phyloP scores from a whole-genome alignment of 2,888 invertebrate species.

The Xylocampa areola region DNA sequence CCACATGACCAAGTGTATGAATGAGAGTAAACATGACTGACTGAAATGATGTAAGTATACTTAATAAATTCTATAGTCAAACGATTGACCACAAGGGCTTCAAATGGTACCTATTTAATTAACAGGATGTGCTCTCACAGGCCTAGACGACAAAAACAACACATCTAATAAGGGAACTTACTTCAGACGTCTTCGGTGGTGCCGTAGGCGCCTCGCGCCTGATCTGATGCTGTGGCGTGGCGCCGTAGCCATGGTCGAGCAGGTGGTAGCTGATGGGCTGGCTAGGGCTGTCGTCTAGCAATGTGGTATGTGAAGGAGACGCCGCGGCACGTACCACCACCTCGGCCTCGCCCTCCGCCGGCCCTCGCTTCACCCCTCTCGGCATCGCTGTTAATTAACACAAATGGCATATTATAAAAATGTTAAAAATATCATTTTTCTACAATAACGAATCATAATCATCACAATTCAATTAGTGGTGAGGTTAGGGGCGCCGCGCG shows the following conservation, averaged over 20 bases:
- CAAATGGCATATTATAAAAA: conserved; percentile 59
- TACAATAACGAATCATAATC: conserved; percentile 66
- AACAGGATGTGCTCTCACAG: not conserved
- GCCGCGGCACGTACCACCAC: conserved; percentile 87
- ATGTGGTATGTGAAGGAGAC: conserved; percentile 88
- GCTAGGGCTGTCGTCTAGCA: conserved; percentile 86
- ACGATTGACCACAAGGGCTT: not conserved
- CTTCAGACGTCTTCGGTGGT: conserved; percentile 90
- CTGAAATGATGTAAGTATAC: not conserved
- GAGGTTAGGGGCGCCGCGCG: conserved; percentile 89
- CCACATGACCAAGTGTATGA: no score
- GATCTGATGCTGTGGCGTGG: conserved; percentile 93
- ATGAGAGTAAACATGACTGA: conserved; percentile 4
- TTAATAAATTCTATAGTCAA: not conserved
- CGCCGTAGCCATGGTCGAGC: conserved; percentile 96
- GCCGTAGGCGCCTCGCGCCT: conserved; percentile 88
- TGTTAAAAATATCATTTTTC: conserved; percentile 55
- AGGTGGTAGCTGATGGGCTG: conserved; percentile 93
- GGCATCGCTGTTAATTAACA: conserved; percentile 87
- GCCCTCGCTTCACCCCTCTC: conserved; percentile 90
- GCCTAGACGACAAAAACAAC: not conserved
- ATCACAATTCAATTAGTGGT: conserved; percentile 86
- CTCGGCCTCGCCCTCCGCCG: conserved; percentile 88
- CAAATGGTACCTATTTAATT: not conserved
- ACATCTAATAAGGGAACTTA: conserved; percentile 68